phyloP scores from a whole-genome alignment of 1,140 invertebrate species.

The Sarcophaga bullata region DNA sequence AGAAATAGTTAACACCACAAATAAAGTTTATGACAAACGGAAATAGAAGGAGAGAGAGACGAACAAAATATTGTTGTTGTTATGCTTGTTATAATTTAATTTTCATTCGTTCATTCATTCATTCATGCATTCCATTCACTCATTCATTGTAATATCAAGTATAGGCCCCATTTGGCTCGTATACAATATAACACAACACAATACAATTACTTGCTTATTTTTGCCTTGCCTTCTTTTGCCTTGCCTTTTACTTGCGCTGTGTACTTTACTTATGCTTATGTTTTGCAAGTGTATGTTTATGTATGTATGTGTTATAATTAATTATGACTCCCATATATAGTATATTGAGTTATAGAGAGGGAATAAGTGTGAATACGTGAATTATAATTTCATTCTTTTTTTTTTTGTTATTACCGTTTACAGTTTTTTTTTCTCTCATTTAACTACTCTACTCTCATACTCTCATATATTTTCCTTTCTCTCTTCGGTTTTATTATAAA shows the following conservation, averaged over 20 bases:
- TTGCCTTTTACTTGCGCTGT: too few relatives aligned
- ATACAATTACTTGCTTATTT: background rate
- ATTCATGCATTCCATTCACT: background rate
- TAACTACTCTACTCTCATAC: too few relatives aligned
- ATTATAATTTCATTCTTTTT: background rate
- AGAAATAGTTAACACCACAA: too few relatives aligned
- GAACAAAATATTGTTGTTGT: background rate
- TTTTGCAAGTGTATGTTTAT: background rate
- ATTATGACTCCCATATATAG: background rate
- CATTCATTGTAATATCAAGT: background rate
- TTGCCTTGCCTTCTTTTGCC: too few relatives aligned
- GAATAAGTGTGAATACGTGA: background rate
- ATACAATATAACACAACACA: background rate
- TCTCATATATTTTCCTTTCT: background rate
- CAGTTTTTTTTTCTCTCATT: too few relatives aligned
- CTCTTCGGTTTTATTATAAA: background rate
- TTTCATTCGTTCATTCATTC: background rate
- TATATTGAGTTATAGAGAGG: background rate
- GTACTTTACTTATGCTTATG: too few relatives aligned
- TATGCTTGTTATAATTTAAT: conserved; percentile 19
- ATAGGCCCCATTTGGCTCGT: background rate
- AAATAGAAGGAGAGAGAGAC: background rate
- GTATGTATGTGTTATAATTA: background rate
- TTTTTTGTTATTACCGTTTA: background rate
- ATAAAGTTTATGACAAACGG: background rate